Base-by-base conservation (phyloP, 2,888 invertebrate genomes). In the Chloroclystis v-ata region DNA sequence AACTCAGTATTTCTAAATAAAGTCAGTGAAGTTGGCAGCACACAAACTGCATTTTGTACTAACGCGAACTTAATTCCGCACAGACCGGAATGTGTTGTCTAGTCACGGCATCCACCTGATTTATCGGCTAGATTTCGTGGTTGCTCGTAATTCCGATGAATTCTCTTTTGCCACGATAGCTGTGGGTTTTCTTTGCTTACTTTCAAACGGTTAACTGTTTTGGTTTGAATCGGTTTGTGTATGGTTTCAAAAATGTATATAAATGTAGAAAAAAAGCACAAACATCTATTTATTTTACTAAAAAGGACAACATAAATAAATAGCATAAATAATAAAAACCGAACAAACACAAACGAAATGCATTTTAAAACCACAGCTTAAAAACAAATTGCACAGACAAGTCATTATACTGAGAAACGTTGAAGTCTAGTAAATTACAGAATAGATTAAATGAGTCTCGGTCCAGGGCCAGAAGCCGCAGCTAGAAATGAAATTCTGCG, bases 401-500 rank as follows among this genome's bases (percentile, higher is more conserved):
- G 16, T 29, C 26, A 43, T 44, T 48, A 37, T 44, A 28, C 28
- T 37, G 37, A 40, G 37, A 44, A 40, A 28, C 28, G 41, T 37
- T 42, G 29, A 29, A 28, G 39, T 35, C 20, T 38, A 56, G 50
- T 44, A 56, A 54, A 52, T 50, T 59, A 48, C 57, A 50, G 41
- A 50, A 47, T 59, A 52, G 61, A 61, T 68, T 65, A 52, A 60
- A 62, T 62, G 47, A 56, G 53, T 58, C 59, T 50, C 49, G 44
- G 37, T 56, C 35, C 50, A 30, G 41, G 4, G 4, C 37, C 24
- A 28, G 47, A 12, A 44, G 29, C 48, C 53, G 38, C 47, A 56
- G 54, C 37, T 59, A 47, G 57, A 67, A 49, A 69, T 67, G 57
- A 65, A 67, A 66, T 63, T 63, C 64, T 63, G 62, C 44, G 62